Percentiles rank a stretch among this genome's conserved stretches.
Conservation (phyloP, 2,113 vertebrate genomes). For the Chinchilla lanigera region DNA sequence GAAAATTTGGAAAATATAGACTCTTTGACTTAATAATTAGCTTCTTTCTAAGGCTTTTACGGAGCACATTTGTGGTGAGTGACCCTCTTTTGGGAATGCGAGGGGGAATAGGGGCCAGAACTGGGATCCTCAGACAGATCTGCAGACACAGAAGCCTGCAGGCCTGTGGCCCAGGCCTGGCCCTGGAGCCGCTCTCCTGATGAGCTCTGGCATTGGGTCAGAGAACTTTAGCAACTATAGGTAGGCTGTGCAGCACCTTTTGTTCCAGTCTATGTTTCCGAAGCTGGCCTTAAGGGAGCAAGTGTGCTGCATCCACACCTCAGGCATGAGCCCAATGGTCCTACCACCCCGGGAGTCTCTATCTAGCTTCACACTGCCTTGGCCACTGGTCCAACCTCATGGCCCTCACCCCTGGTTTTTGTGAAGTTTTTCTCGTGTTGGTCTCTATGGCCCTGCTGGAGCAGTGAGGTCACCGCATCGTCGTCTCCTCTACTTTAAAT, state of each 20-base stretch:
- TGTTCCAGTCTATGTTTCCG: neutral
- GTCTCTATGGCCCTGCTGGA: neutral
- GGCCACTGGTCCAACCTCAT: neutral
- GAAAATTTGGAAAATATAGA: neutral
- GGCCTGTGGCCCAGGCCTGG: neutral
- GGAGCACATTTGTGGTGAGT: neutral
- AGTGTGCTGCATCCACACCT: neutral
- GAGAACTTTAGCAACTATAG: neutral
- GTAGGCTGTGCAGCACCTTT: neutral
- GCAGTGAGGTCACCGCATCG: neutral
- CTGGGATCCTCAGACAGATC: neutral
- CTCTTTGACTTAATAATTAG: neutral
- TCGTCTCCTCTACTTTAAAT: neutral
- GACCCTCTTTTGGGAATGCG: neutral
- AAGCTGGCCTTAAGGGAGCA: neutral
- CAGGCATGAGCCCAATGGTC: accelerated
- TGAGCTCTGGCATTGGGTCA: neutral
- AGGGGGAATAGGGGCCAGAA: neutral
- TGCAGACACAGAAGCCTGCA: neutral
- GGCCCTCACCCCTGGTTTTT: neutral
- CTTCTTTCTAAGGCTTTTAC: neutral
- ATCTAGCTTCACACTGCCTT: neutral
- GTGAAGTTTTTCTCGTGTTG: neutral
- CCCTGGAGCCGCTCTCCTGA: neutral
- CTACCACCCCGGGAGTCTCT: neutral